Conservation (phyloP, 2,797 vertebrate genomes). For the Basileuterus tristriatus region DNA sequence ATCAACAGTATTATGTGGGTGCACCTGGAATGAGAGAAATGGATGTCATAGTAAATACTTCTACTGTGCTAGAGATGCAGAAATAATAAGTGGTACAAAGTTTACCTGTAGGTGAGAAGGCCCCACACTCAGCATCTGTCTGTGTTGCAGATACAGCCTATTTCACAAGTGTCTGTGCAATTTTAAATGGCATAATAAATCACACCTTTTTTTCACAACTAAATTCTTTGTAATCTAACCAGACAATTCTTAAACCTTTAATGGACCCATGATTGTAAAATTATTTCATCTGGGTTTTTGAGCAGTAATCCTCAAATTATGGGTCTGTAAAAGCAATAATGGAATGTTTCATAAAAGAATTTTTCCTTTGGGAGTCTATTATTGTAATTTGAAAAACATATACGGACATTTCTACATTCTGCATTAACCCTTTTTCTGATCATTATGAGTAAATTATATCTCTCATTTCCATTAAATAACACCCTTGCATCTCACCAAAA, state of each 20-base stretch:
- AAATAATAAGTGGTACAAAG: background rate
- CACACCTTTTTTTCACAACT: background rate
- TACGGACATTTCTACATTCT: conserved; percentile 1
- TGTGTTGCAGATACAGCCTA: background rate
- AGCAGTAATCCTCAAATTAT: conserved; percentile 61
- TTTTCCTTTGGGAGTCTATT: conserved; percentile 6
- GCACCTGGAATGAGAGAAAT: background rate
- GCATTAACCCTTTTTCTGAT: conserved; percentile 45
- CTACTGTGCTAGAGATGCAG: background rate
- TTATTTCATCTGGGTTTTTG: conserved; percentile 33
- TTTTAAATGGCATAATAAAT: background rate
- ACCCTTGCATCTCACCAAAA: background rate
- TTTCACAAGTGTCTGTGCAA: background rate
- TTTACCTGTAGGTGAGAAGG: background rate
- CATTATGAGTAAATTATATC: conserved; percentile 7
- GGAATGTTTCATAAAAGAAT: conserved; percentile 31
- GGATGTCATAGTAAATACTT: background rate
- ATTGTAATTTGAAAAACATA: conserved; percentile 30
- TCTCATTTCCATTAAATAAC: conserved; percentile 6
- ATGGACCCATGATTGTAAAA: conserved; percentile 42
- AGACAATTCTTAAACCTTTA: conserved; percentile 37
- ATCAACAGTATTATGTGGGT: background rate
- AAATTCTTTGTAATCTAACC: conserved; percentile 9
- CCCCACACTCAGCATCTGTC: background rate
- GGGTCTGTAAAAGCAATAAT: conserved; percentile 18